These are phyloP conservation scores for Hanleya hanleyi DNA, from an alignment of 2,888 invertebrate genomes.

Conservation along the genomic window DNA sequence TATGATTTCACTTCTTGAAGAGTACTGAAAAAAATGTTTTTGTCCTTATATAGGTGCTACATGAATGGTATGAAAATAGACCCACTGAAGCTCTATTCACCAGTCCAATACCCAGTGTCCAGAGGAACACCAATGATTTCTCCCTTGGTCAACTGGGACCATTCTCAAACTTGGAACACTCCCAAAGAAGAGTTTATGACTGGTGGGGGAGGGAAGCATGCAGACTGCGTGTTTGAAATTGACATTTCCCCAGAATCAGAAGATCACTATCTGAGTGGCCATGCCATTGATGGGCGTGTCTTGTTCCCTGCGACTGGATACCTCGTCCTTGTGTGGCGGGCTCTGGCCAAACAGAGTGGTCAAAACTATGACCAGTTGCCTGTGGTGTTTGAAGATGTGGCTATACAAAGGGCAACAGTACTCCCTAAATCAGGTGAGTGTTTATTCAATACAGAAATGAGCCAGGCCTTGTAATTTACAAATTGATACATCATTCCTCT, in stretches of 20 bases:
- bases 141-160: constrained; percentile 91
- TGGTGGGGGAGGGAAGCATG: constrained; percentile 44
- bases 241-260: constrained; percentile 54
- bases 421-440: constrained; percentile 85
- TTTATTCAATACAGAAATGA: too few relatives aligned
- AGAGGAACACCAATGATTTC: constrained; percentile 89
- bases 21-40: too few relatives aligned
- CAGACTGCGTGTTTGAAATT: constrained; percentile 61
- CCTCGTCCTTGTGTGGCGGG: constrained; percentile 78
- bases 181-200: constrained; percentile 54
- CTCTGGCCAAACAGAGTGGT: constrained; percentile 72
- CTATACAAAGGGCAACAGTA: constrained; percentile 94
- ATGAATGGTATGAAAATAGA: constrained; percentile 86
- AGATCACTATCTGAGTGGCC: constrained; percentile 82
- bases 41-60: constrained; percentile 83
- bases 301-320: constrained; percentile 87
- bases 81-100: constrained; percentile 82
- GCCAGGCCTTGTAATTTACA: too few relatives aligned
- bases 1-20: too few relatives aligned
- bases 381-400: constrained; percentile 90
- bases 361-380: constrained; percentile 81
- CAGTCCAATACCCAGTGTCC: constrained; percentile 84
- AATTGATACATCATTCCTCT: too few relatives aligned
- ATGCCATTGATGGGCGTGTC: constrained; percentile 90
- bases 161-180: constrained; percentile 85